Evolutionary conservation across 2,797 vertebrate genomes (phyloP), one percentile per base, ranked within the genome.

Genomic region (Chloroceryle amazona): DNA sequence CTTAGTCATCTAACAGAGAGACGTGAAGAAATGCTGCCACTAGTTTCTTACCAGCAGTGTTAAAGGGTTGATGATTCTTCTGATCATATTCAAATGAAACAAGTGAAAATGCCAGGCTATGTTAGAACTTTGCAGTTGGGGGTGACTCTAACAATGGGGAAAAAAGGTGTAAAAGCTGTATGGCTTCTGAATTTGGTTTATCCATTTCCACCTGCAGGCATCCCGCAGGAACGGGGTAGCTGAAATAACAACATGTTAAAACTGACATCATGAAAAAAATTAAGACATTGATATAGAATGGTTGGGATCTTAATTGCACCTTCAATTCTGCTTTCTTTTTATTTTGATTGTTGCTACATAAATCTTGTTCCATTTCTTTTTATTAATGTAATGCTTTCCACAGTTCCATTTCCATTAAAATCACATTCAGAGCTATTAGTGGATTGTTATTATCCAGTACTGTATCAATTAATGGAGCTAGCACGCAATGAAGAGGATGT

Each of bases 391-490:
- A 85, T 96, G 90, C 35, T 95, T 96, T 93, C 86, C 11, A 35
- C 33, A 60, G 91, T 66, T 96, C 84, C 47, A 88, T 87, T 98
- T 97, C 92, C 94, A 74, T 95, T 97, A 90, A 96, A 97, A 85
- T 79, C 75, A 65, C 85, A 90, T 74, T 93, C 21, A 16, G 78
- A 82, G 82, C 96, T 97, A 92, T 97, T 97, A 98, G 94, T 85
- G 89, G 92, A 51, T 96, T 93, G 81, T 90, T 97, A 63, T 95
- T 97, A 86, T 75, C 84, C 68, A 90, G 33, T 58, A n/a, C 74
- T 89, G 9, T 94, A 94, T 91, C 97, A 98, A 96, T 98, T 97
- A 97, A 92, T 92, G 92, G 86, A 97, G 80, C 84, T 93, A 94
- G 93, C 16, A 86, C 70, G 71, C 55, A 85, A 90, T 92, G 93